phyloP scores from a whole-genome alignment of 2,113 vertebrate species.

The Accipiter virgatus region DNA sequence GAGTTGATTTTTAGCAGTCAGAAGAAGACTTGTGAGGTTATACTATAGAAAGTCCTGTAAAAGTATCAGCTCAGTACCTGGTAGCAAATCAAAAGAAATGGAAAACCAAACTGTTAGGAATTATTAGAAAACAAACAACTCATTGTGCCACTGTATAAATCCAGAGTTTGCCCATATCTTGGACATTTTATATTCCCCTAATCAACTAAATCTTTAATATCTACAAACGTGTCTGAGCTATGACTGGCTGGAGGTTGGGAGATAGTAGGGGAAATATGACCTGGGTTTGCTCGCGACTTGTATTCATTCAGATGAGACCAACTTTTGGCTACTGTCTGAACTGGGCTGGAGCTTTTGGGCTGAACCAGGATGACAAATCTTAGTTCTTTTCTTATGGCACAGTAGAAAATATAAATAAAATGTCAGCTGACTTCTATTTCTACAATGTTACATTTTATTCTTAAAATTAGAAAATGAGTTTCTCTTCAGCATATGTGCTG shows the following conservation, averaged over 20 bases:
- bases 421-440: not conserved
- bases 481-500: not conserved
- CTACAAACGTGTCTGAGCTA: not conserved
- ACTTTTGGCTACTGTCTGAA: not conserved
- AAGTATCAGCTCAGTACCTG: not conserved
- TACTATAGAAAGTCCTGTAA: not conserved
- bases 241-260: not conserved
- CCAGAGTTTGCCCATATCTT: not conserved
- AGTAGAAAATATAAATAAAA: not conserved
- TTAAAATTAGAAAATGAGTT: not conserved
- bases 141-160: not conserved
- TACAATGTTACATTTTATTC: not conserved
- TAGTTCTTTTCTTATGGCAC: not conserved
- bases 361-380: not conserved
- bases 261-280: not conserved
- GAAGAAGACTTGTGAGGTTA: not conserved
- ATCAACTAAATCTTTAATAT: not conserved
- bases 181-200: not conserved
- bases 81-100: not conserved
- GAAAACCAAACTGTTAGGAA: not conserved
- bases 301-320: not conserved
- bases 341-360: not conserved
- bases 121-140: not conserved
- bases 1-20: not conserved
- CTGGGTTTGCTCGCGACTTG: rapidly evolving